Evolutionary conservation across 2,888 invertebrate genomes (phyloP), one percentile per base, ranked within the genome.

Genomic region (Orthonychiurus folsomi): DNA sequence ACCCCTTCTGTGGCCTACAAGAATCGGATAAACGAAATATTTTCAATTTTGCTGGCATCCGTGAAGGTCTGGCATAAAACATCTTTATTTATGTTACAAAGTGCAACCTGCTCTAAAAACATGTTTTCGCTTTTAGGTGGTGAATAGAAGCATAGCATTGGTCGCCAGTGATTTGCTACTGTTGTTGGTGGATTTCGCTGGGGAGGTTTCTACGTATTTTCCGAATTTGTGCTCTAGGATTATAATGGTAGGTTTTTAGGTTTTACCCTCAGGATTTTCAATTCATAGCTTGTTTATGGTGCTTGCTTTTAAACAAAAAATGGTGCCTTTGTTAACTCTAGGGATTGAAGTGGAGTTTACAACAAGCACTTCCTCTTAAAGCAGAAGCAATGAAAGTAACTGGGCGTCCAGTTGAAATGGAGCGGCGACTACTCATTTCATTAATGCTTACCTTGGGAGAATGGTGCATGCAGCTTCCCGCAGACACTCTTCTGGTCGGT

Each of bases 391-490:
- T 80, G 70, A 78, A 52, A 52, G 9, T 75, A 20, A 69, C 73
- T 56, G 74, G 74, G 37, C 76, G 79, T 57, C 75, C 77, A 24
- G 76, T 77, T 62, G 76, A 77, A 59, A 82, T 82, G 25, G 80
- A 82, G 26, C 86, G 86, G 73, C 83, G 89, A 63, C 78, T 92
- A 61, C 83, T 88, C 18, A 86, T 88, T 28, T 88, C 92, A 0
- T 80, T 94, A 71, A 82, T 95, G 74, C 84, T 94, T 62, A 91
- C 93, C 75, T 80, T 96, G 65, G 92, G 93, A 0, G 94, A 95
- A 78, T 94, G 93, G 86, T 93, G 93, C 61, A 92, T 95, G 84
- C 83, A 86, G 56, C 83, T 94, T 63, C 82, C 82, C 0, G 73
- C 79, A 28, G 69, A 75, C 18, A 37, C 37, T 9, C 37, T 37